Base-by-base conservation (phyloP, 2,797 vertebrate species). In the Silurus lanzhouensis region DNA sequence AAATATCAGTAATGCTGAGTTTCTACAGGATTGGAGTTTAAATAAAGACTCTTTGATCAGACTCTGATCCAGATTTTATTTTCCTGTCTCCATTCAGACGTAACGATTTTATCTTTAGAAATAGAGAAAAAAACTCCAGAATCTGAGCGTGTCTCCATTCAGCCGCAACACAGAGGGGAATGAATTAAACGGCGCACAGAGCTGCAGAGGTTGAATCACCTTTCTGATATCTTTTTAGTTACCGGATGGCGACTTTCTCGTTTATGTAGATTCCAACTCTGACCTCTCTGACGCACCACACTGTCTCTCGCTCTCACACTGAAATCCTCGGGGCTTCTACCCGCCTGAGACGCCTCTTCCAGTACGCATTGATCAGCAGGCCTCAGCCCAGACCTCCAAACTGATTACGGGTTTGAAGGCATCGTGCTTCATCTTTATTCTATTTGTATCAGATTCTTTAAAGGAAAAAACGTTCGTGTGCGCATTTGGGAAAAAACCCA, bases 161-260 rank as follows among this genome's bases (percentile, higher is more conserved):
- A 22, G 64, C 52, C 38, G 15, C 80, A 71, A 63, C 38, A 17
- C 82, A 63, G 19, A 67, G 22, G 72, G n/a, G 75, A 57, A 78
- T 89, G 57, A 88, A 82, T 64, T 82, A 68, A 81, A 66, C 52
- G 31, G 81, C 61, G 19, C 17, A 12, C 27, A 77, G 20, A 1
- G 38, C 71, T 86, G 44, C 81, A 82, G 78, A 67, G 75, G 63
- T 44, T 88, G 89, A 90, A 82, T 90, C 87, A 90, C 84, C 86
- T 84, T 86, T 81, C 87, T 83, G 86, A 88, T 88, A 82, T 85
- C 81, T 74, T 84, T n/a, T 64, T 82, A 84, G 57, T 38, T 38
- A 55, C 74, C 44, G 71, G 58, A 86, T 87, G 61, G 70, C 82
- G 66, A 64, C 64, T 71, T 38, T 38, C 38, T 38, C 31, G 9